These are phyloP conservation scores for Mycetomoellerius zeteki DNA, from an alignment of 1,140 invertebrate genomes.

Conservation along the genomic window DNA sequence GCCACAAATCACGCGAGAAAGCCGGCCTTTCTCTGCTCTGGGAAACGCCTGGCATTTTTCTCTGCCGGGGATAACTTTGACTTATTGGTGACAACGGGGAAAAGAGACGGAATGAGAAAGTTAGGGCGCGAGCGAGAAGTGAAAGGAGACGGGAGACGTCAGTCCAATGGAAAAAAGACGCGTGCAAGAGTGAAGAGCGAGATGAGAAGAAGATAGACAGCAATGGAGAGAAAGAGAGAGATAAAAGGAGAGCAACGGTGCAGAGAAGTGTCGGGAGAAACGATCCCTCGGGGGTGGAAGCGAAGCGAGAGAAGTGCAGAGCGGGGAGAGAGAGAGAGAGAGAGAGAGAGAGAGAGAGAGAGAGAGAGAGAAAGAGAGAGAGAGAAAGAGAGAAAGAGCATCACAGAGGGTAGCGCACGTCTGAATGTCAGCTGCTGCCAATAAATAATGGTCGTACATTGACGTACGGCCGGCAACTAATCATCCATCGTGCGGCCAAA, in stretches of 20 bases:
- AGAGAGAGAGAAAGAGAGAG: slow-evolving; percentile 28
- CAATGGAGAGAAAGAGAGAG: slow-evolving; percentile 35
- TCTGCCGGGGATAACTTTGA: slow-evolving; percentile 86
- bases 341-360: slow-evolving; percentile 46
- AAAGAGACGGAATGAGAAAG: slow-evolving; percentile 67
- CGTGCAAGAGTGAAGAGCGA: slow-evolving; percentile 49
- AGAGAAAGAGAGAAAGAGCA: slow-evolving; percentile 49
- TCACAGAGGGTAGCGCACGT: slow-evolving; percentile 70
- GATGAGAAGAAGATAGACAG: slow-evolving; percentile 47
- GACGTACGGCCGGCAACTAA: slow-evolving; percentile 81
- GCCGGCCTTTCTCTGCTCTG: slow-evolving; percentile 85
- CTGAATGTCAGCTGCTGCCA: slow-evolving; percentile 82
- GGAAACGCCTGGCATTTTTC: slow-evolving; percentile 87
- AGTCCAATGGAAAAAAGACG: slow-evolving; percentile 64
- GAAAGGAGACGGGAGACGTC: slow-evolving; percentile 49
- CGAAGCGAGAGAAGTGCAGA: neutral
- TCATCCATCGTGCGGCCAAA: slow-evolving; percentile 78
- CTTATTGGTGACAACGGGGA: slow-evolving; percentile 85
- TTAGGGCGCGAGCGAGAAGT: slow-evolving; percentile 70
- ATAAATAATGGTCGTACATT: slow-evolving; percentile 81
- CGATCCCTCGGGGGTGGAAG: slow-evolving; percentile 70
- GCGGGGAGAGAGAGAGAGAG: neutral
- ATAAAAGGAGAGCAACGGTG: slow-evolving; percentile 52
- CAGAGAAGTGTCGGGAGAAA: slow-evolving; percentile 65
- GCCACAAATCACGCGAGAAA: slow-evolving; percentile 87